Conservation (phyloP, 35 echinoderm and acorn worm species). For the Eucidaris tribuloides region DNA sequence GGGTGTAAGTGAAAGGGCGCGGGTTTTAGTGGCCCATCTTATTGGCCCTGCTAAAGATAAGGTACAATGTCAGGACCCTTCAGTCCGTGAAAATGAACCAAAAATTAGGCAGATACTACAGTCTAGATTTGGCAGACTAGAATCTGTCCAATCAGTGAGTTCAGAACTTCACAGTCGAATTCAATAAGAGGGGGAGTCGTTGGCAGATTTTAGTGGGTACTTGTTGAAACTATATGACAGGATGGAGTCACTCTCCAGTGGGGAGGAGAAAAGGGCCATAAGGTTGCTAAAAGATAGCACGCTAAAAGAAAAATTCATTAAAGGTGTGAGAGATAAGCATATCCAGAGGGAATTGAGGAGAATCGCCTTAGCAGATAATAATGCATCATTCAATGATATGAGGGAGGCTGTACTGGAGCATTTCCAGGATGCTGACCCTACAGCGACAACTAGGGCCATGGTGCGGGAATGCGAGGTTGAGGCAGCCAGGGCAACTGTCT, state of each 20-base stretch:
- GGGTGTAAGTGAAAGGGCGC: not conserved
- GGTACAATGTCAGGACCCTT: slow-evolving; percentile 22
- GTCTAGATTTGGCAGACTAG: not conserved
- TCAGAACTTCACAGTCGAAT: slow-evolving; percentile 34
- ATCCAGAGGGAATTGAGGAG: slow-evolving; percentile 30
- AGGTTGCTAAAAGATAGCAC: slow-evolving; percentile 4
- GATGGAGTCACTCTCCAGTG: slow-evolving; percentile 8
- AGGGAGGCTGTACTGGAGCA: not conserved
- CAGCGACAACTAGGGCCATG: not conserved
- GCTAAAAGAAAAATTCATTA: slow-evolving; percentile 15
- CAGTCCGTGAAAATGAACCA: not conserved
- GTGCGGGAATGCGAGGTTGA: not conserved
- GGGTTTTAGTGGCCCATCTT: slow-evolving; percentile 10
- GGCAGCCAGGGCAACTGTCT: no score
- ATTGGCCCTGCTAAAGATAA: slow-evolving; percentile 39
- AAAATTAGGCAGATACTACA: not conserved
- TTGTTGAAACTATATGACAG: slow-evolving; percentile 33
- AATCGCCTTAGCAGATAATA: slow-evolving; percentile 11
- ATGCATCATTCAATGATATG: not conserved
- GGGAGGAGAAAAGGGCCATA: not conserved
- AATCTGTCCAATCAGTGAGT: slow-evolving; percentile 26
- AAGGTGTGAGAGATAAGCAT: slow-evolving; percentile 12
- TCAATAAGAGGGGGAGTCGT: not conserved
- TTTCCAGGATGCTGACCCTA: not conserved
- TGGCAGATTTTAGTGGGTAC: slow-evolving; percentile 48